Percentiles rank a stretch among this genome's conserved stretches.
These are phyloP conservation scores for Acomys russatus DNA, from an alignment of 2,797 vertebrate species.

Conservation along the genomic window DNA sequence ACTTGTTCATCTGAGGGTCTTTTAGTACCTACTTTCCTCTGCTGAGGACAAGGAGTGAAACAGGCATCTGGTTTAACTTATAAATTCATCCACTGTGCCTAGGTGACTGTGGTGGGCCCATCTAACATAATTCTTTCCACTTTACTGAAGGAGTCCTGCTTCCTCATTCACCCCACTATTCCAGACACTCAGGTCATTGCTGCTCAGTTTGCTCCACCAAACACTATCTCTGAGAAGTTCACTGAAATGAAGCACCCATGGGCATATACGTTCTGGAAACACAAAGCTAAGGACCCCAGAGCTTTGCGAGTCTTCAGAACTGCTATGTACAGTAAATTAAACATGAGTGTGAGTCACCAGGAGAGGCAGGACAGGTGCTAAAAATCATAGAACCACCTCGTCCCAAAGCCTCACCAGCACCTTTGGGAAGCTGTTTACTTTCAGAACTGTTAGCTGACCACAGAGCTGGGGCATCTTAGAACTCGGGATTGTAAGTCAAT, in stretches of 20 bases:
- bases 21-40: background rate
- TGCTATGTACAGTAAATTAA: constrained; percentile 13
- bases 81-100: background rate
- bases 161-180: constrained; percentile 16
- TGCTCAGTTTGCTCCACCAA: background rate
- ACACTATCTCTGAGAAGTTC: background rate
- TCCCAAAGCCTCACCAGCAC: too few species aligned
- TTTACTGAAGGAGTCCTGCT: background rate
- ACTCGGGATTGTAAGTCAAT: background rate
- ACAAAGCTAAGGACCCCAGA: background rate
- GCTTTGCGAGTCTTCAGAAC: constrained; percentile 28
- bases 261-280: constrained; percentile 18
- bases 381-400: background rate
- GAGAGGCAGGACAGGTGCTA: background rate
- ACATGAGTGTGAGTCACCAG: background rate
- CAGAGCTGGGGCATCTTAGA: background rate
- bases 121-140: constrained; percentile 11
- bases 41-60: background rate
- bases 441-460: background rate
- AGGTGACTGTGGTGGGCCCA: background rate
- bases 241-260: background rate
- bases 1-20: background rate
- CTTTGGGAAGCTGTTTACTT: constrained; percentile 24
- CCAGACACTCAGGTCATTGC: background rate
- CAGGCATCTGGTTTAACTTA: background rate